Evolutionary conservation across 2,113 vertebrate genomes (phyloP).

Genomic region (Cyanoramphus novaezelandiae): DNA sequence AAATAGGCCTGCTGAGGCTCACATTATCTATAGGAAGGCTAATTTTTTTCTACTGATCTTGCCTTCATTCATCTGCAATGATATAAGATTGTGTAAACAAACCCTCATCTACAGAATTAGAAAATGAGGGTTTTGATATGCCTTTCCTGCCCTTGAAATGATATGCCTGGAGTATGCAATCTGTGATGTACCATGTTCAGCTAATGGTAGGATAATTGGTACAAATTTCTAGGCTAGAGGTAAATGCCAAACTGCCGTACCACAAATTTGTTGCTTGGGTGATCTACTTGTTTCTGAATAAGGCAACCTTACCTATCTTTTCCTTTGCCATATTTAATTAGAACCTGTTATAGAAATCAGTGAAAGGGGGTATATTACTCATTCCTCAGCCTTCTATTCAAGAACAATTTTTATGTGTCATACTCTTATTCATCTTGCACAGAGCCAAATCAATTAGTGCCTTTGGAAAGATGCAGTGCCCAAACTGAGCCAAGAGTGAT

Average conservation of each 20-base stretch:
- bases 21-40: constrained; percentile 51
- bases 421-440: constrained; percentile 1
- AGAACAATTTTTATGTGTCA: constrained; percentile 17
- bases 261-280: constrained; percentile 21
- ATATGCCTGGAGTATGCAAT: constrained; percentile 5
- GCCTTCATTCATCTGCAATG: constrained; percentile 29
- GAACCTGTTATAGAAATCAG: constrained; percentile 7
- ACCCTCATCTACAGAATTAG: constrained; percentile 59
- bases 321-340: constrained; percentile 5
- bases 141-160: constrained; percentile 53
- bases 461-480: constrained; percentile 38
- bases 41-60: constrained; percentile 43
- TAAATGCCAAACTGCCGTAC: constrained; percentile 38
- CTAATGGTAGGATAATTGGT: constrained; percentile 59
- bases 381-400: constrained; percentile 14
- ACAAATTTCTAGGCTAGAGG: constrained; percentile 43
- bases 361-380: constrained; percentile 3
- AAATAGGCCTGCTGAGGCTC: constrained; percentile 56
- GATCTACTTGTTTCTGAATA: background rate
- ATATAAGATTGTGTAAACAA: constrained; percentile 59
- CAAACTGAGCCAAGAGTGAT: constrained; percentile 29
- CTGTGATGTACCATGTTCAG: constrained; percentile 39
- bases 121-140: constrained; percentile 46
- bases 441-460: constrained; percentile 46
- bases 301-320: background rate